phyloP scores from a whole-genome alignment of 2,797 vertebrate species.

The Oreochromis grahami region DNA sequence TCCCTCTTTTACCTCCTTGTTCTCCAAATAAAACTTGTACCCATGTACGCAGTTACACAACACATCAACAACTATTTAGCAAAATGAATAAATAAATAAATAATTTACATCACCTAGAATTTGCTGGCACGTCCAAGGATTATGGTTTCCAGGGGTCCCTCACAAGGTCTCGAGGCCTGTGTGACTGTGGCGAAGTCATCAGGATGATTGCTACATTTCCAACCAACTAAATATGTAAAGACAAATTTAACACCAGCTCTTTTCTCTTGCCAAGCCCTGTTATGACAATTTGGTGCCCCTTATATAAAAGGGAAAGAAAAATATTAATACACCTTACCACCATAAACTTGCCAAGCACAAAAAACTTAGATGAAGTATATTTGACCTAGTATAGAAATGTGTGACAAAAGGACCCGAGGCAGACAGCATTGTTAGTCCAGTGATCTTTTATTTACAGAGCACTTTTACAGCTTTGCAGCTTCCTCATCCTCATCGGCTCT shows the following conservation, averaged over 20 bases:
- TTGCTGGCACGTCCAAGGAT: no score
- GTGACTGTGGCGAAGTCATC: no score
- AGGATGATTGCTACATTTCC: no score
- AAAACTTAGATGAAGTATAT: background rate
- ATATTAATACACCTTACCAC: background rate
- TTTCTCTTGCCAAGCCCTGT: no score
- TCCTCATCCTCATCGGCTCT: rapidly evolving
- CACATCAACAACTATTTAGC: background rate
- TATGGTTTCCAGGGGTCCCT: no score
- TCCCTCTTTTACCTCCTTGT: background rate
- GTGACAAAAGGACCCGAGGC: background rate
- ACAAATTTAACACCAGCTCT: no score
- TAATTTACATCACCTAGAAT: no score
- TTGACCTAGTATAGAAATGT: background rate
- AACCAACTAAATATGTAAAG: no score
- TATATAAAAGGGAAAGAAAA: background rate
- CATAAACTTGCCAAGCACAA: background rate
- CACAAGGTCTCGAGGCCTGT: no score
- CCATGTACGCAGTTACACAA: background rate
- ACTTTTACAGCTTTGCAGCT: background rate
- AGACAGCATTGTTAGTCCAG: background rate
- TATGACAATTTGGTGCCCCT: no score
- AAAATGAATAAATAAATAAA: background rate
- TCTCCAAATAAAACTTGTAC: background rate
- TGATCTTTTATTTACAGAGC: background rate